Percentiles rank a stretch among this genome's conserved stretches.
Conservation (phyloP, 1,140 invertebrate genomes). For the Diorhabda sublineata region DNA sequence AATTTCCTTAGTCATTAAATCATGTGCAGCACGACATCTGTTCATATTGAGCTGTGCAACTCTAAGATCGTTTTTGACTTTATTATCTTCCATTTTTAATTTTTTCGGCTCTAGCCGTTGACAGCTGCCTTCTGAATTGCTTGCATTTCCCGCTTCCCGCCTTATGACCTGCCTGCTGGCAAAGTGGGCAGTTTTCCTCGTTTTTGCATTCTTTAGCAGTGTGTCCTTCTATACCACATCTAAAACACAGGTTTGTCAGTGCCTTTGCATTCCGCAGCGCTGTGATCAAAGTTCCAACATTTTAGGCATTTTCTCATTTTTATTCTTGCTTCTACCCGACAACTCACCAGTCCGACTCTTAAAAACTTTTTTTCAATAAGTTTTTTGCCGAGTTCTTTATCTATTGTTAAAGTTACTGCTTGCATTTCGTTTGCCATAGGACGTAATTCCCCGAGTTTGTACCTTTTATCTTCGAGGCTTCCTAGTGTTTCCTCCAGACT, state of each 20-base stretch:
- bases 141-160: too few species aligned
- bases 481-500: not conserved
- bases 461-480: not conserved
- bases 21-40: too few species aligned
- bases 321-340: conserved; percentile 6
- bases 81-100: too few species aligned
- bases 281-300: too few species aligned
- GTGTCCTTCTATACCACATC: conserved; percentile 21
- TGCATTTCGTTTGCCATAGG: not conserved
- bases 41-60: too few species aligned
- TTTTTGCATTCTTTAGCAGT: conserved; percentile 10
- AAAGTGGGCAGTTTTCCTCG: conserved; percentile 12
- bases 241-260: conserved; percentile 10
- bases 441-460: conserved; percentile 14
- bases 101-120: too few species aligned
- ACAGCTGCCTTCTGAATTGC: too few species aligned
- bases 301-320: conserved; percentile 1
- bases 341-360: conserved; percentile 18
- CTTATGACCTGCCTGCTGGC: not conserved
- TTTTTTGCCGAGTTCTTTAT: not conserved
- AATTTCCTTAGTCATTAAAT: too few species aligned
- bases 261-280: too few species aligned
- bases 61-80: too few species aligned
- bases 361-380: not conserved
- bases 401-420: conserved; percentile 11